Base-by-base conservation (phyloP, 2,113 vertebrate genomes). In the Cyphomyrus discorhynchus region DNA sequence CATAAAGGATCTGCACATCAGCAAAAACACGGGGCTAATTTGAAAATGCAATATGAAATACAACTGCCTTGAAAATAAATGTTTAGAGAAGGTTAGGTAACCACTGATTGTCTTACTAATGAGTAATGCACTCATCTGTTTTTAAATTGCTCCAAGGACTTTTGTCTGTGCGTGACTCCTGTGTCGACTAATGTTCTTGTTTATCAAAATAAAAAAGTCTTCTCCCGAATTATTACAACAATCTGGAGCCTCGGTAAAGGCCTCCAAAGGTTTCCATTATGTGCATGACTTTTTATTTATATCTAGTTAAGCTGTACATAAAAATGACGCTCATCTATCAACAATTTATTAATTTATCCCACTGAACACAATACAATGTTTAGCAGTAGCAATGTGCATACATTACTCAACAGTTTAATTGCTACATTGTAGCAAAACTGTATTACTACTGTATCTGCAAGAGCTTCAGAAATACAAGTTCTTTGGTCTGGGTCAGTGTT, bases 1-100 rank as follows among this genome's bases (percentile, higher is more conserved):
- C 96, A 94, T 94, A 96, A 88, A 99, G 66, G 53, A 97, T 97
- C 98, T 99, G 94, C 49, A 91, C 35, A 39, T 19, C 15, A 42
- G 39, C 31, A 80, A 80, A 80, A 80, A 91, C 90, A 80, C 15
- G 17, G 2, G 70, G 35, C 35, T 77, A 77, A 42, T 19, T 19
- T 80, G 74, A 80, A 39, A 80, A 80, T 8, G n/a, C 62, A 31
- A 11, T 31, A 70, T 31, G 10, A 70, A 31, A 70, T 31, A 70
- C 62, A 70, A 31, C 62, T 80, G 74, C 74, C 74, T 80, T 80
- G 35, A 77, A 39, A 77, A 42, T 39, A 42, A 42, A 80, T 39
- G 70, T 77, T 39, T 39, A 10, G 35, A 39, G 35, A 19, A 42
- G 35, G 31, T 80, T 15, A 19, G 74, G 15, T 80, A 19, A 80